Evolutionary conservation across 2,888 invertebrate species (phyloP).

Genomic region (Agriopis aurantiaria): DNA sequence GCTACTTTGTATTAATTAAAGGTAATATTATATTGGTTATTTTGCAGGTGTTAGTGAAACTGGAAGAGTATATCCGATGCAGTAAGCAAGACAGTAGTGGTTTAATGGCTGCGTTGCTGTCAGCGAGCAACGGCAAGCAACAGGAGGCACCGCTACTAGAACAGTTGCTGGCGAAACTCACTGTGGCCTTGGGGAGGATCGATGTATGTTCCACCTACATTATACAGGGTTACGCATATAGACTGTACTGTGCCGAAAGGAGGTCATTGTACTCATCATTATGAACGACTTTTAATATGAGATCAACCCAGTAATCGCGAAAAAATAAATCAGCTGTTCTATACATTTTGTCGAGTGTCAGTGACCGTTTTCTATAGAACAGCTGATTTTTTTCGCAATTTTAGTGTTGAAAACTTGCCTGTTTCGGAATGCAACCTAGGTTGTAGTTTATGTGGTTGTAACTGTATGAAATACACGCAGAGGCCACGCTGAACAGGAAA

Average conservation of each 20-base stretch:
- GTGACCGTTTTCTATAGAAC: too few relatives aligned
- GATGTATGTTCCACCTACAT: conserved; percentile 59
- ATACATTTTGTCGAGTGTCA: too few relatives aligned
- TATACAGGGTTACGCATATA: neutral
- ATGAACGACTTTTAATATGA: too few relatives aligned
- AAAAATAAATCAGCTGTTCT: too few relatives aligned
- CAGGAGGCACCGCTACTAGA: conserved; percentile 67
- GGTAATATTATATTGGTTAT: neutral
- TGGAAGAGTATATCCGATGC: conserved; percentile 67
- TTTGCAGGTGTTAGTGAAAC: conserved; percentile 63
- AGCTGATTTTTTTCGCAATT: too few relatives aligned
- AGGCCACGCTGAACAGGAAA: too few relatives aligned
- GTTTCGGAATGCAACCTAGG: too few relatives aligned
- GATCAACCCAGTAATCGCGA: too few relatives aligned
- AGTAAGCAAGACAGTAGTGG: conserved; percentile 66
- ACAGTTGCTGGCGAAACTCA: conserved; percentile 66
- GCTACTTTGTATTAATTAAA: neutral
- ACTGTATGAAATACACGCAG: neutral
- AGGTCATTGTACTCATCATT: too few relatives aligned
- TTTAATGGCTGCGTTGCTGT: conserved; percentile 61
- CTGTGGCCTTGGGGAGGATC: conserved; percentile 62
- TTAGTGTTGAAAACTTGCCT: too few relatives aligned
- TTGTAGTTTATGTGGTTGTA: too few relatives aligned
- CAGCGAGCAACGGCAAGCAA: conserved; percentile 59
- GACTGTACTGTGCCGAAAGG: too few relatives aligned